These are phyloP conservation scores for Chaetops frenatus DNA, from an alignment of 2,113 vertebrate genomes.

Conservation along the genomic window DNA sequence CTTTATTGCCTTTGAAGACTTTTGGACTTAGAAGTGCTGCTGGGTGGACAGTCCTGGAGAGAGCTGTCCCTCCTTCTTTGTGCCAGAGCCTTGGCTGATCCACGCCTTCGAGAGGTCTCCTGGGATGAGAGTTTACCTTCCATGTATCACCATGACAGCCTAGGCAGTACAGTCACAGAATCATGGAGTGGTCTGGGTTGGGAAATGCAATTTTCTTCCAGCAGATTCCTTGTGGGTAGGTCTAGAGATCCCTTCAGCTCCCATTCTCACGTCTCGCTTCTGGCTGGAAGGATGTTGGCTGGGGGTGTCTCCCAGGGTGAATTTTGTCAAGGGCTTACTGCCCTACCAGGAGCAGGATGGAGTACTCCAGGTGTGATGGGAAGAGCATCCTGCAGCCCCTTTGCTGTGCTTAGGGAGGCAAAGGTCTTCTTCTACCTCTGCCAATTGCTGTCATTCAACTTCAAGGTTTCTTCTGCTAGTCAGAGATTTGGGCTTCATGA, in stretches of 20 bases:
- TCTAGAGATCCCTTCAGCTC: neutral
- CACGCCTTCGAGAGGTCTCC: fast-evolving
- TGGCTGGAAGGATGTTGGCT: neutral
- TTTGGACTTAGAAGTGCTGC: neutral
- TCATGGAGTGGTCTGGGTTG: neutral
- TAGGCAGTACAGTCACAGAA: neutral
- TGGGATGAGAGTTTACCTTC: neutral
- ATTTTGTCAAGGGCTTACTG: neutral
- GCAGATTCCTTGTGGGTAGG: neutral
- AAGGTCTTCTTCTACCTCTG: neutral
- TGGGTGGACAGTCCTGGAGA: neutral
- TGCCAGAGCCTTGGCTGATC: neutral
- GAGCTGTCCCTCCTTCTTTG: neutral
- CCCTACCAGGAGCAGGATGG: neutral
- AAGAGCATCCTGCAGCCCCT: neutral
- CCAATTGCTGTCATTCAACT: fast-evolving
- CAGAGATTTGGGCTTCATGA: neutral
- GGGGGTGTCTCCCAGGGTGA: neutral
- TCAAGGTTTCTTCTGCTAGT: neutral
- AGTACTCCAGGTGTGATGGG: neutral
- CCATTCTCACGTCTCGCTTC: fast-evolving
- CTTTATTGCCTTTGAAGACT: neutral
- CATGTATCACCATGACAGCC: neutral
- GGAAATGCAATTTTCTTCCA: neutral
- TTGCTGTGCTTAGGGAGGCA: neutral